Conservation (phyloP, 2,113 vertebrate genomes). For the Haplochromis vanheusdeni region DNA sequence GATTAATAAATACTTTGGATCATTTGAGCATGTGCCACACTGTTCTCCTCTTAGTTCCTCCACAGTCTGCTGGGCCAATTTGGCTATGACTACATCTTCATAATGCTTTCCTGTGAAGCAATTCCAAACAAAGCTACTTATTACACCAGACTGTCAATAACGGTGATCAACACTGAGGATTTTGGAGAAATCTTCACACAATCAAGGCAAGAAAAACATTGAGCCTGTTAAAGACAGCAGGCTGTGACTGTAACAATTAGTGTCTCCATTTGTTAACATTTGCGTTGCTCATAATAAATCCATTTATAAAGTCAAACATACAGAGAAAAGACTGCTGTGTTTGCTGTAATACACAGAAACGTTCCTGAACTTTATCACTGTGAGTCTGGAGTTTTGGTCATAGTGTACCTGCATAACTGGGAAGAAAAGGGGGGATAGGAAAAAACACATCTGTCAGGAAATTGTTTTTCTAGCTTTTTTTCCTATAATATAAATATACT, state of each 20-base stretch:
- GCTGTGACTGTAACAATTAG: background rate
- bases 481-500: accelerated
- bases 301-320: background rate
- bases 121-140: accelerated
- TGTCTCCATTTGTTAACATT: background rate
- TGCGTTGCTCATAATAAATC: background rate
- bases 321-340: background rate
- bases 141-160: background rate
- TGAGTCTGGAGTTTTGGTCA: background rate
- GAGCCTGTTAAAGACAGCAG: background rate
- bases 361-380: accelerated
- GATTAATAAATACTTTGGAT: background rate
- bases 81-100: background rate
- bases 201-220: background rate
- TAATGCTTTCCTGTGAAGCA: background rate
- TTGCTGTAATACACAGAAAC: accelerated
- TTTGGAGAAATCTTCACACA: background rate
- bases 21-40: background rate
- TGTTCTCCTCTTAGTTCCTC: background rate
- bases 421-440: accelerated
- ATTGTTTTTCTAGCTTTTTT: background rate
- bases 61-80: background rate
- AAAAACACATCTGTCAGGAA: background rate
- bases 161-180: accelerated
- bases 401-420: accelerated